These are phyloP conservation scores for Chaetops frenatus DNA, from an alignment of 2,113 vertebrate genomes.

Conservation along the genomic window DNA sequence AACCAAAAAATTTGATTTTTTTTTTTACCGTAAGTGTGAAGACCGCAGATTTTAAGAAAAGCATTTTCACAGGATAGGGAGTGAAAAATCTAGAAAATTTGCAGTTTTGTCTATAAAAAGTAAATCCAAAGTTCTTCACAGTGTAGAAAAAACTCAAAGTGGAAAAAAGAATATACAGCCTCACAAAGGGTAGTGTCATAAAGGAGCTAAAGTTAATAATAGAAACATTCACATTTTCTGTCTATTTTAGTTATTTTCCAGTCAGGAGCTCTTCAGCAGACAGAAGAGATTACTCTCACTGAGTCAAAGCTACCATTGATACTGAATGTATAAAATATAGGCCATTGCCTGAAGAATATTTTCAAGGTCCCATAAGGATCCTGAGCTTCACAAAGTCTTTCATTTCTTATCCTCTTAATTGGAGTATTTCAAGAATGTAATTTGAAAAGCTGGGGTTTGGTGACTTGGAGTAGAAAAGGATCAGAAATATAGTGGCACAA, in stretches of 20 bases:
- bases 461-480: neutral
- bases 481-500: neutral
- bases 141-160: neutral
- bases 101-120: neutral
- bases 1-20: neutral
- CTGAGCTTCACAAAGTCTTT: neutral
- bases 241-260: neutral
- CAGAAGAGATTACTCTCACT: neutral
- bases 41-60: neutral
- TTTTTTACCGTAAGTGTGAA: neutral
- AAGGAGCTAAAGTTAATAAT: neutral
- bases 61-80: neutral
- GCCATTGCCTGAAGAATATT: constrained; percentile 10
- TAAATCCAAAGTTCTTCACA: neutral
- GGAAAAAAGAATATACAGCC: neutral
- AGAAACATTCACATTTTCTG: neutral
- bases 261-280: neutral
- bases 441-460: neutral
- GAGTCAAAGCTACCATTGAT: neutral
- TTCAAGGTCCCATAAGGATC: constrained; percentile 18
- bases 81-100: neutral
- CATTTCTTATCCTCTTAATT: neutral
- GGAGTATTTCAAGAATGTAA: neutral
- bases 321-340: constrained; percentile 22
- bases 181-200: neutral